Evolutionary conservation across 2,797 vertebrate genomes (phyloP), one percentile per base, ranked within the genome.

Genomic region (Linurgus olivaceus): DNA sequence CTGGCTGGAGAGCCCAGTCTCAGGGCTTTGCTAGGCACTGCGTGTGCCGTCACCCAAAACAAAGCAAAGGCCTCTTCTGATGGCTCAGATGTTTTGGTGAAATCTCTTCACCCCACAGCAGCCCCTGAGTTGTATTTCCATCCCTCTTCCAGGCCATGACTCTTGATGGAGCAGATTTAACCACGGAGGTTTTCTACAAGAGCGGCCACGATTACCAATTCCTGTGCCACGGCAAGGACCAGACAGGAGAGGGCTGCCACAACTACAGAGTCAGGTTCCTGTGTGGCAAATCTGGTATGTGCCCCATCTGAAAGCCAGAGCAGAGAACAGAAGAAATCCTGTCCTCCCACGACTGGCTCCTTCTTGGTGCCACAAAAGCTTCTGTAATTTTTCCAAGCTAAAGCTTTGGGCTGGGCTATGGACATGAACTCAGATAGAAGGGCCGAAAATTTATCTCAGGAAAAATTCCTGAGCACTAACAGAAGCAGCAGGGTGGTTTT

Each of bases 251-350:
- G 54, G 97, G 98, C 89, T 99, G 99, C 96, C 98, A 35, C 82
- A 98, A 97, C 98, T 99, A 99, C 98, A 98, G 98, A 71, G 98
- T 99, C 44, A 98, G 99, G 71, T 99, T 99, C 96, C 98, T 99
- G 28, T 99, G 99, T 45, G 98, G 99, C 78, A 99, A 98, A 96
- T 98, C 99, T 7, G 99, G 99, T 99, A 97, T 3, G 98, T 97
- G 51, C 72, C 45, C 51, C n/a, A 1, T 4, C 3, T 11, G 54
- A 79, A 73, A 68, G n/a, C 9, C 37, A 37, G 58, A 26, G 5
- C 40, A 50, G 47, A 35, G 44, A 78, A 37, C 62, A 42, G 40
- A 54, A 94, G 65, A 68, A 92, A 72, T 25, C 54, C 25, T 62
- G 37, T 55, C 63, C 74, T 50, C 31, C 1, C 7, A 40, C 12